Evolutionary conservation across 2,797 vertebrate genomes (phyloP), one percentile per base, ranked within the genome.

Genomic region (Pempheris klunzingeri): DNA sequence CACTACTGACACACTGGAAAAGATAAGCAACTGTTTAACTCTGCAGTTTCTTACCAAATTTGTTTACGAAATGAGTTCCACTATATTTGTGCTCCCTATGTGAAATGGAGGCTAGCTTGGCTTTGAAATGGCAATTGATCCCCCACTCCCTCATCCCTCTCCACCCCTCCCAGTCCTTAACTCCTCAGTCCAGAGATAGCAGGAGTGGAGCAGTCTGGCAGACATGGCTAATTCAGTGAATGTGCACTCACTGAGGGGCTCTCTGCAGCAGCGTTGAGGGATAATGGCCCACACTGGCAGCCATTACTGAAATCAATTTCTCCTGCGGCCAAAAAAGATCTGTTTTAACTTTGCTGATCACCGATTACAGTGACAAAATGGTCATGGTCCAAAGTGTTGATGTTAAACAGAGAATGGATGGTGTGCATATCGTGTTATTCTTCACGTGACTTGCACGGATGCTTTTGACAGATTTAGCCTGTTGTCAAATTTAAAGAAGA

Each of bases 171-270:
- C 75, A 49, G 15, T 43, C 64, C 55, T 55, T 74, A 59, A 64
- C 50, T 78, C 67, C 61, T 74, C 76, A 53, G 49, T 52, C 75
- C 65, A 77, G 74, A 59, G 69, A 82, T 58, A 9, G 58, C 28
- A 59, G 64, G 74, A 80, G 74, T 53, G 71, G 69, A 87, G 84
- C 67, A 28, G 74, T 74, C 81, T 86, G 76, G 67, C 63, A 82
- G 80, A 77, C 20, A 32, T 55, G 24, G 76, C 55, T 90, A 85
- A 89, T 88, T 86, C 77, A 83, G 81, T 74, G 62, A 78, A 39
- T 65, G 49, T 83, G 62, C 77, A 73, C 79, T 85, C 66, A 80
- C 65, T 71, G 54, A 75, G 73, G 54, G 63, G 24, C 81, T 78
- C 78, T 64, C 67, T 80, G 67, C 74, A 73, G 85, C 65, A 28